Base-by-base conservation (phyloP, 2,113 vertebrate genomes). In the Aythya baeri region DNA sequence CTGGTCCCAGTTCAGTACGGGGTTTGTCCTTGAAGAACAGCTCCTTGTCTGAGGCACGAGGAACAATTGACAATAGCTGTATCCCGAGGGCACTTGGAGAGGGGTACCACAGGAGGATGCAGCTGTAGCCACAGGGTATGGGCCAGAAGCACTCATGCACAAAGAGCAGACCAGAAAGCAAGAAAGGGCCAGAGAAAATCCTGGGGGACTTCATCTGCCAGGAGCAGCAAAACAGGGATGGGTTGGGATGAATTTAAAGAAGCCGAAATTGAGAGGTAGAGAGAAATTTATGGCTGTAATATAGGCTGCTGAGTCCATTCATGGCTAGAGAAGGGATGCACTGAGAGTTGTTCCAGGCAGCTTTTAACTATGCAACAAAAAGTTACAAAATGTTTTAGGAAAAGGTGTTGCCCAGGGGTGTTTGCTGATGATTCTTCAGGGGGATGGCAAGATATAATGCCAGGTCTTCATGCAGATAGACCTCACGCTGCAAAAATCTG, bases 401-500 rank as follows among this genome's bases (percentile, higher is more conserved):
- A 91, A 93, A 94, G 58, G 29, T 92, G 75, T 88, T 88, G 61
- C 83, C 66, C 34, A 34, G 44, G 17, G 18, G 10, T 66, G 20
- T 84, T 91, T 82, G 14, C 65, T 73, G 72, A 66, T 77, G 50
- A 55, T 72, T 68, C 68, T 78, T 16, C 31, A 75, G 62, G 41
- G 72, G 7, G 7, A 25, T 65, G 29, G 72, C 74, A 92, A 82
- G 67, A 55, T 91, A 15, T 29, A 90, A 57, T 63, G 22, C 31
- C 85, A 89, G 31, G 13, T 82, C 83, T 79, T 94, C 74, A 34
- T 68, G 70, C 29, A 95, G 70, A 58, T 84, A 23, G 31, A 65
- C 65, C 49, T 95, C 77, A 87, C 3, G 25, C 81, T 85, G 27
- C 83, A 94, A 93, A 94, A 96, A 86, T 95, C 86, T 93, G 32